Conservation (phyloP, 2,797 vertebrate genomes). For the Margarornis squamiger region DNA sequence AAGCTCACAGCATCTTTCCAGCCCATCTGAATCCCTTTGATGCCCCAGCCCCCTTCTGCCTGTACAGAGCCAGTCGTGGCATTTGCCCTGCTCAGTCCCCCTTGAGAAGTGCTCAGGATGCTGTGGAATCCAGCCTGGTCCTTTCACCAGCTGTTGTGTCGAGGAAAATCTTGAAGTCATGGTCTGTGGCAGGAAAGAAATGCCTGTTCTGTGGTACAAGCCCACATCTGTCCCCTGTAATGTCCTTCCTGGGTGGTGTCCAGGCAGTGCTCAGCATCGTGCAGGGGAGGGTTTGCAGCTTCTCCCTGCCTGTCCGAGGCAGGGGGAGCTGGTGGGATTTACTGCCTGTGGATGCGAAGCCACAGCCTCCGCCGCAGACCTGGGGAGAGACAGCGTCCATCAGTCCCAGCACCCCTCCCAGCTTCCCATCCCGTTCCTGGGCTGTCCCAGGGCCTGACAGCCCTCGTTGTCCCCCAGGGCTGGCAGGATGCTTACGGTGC, state of each 20-base stretch:
- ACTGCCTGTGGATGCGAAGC: slow-evolving; percentile 32
- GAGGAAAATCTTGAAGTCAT: rapidly evolving
- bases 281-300: rapidly evolving
- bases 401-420: background rate
- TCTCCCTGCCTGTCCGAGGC: rapidly evolving
- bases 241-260: background rate
- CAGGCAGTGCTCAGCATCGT: background rate
- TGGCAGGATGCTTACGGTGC: slow-evolving; percentile 12
- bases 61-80: rapidly evolving
- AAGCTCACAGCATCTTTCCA: background rate
- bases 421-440: background rate
- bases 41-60: background rate
- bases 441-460: background rate
- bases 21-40: background rate
- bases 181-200: rapidly evolving
- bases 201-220: background rate
- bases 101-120: background rate
- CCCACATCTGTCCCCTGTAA: rapidly evolving
- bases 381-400: background rate
- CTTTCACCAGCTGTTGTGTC: background rate
- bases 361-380: slow-evolving; percentile 23
- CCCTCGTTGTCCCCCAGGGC: rapidly evolving
- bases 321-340: background rate
- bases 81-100: background rate
- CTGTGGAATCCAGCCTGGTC: background rate